Base-by-base conservation (phyloP, 2,797 vertebrate genomes). In the Anniella stebbinsi region DNA sequence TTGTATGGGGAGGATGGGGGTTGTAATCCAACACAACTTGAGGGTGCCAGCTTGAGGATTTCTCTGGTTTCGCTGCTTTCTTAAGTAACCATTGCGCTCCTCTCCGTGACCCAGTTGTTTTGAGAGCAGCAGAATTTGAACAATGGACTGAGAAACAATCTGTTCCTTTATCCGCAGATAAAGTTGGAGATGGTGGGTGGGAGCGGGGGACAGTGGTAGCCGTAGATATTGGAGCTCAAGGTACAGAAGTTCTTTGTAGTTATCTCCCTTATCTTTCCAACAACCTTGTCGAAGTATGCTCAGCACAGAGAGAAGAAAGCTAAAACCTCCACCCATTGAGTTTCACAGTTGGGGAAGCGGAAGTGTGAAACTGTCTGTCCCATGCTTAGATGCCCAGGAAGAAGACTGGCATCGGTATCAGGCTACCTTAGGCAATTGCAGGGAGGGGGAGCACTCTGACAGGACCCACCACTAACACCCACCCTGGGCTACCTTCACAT, bases 141-240 rank as follows among this genome's bases (percentile, higher is more conserved):
- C 4, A 36, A 38, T 38, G 11, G 25, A 57, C 25, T 48, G n/a
- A 38, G n/a, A 33, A 67, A 45, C 41, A 25, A 0, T 41, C 54
- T 57, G 25, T 66, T 89, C 80, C 80, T 30, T 77, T 36, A 38
- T 84, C 41, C n/a, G 17, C 30, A 25, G 45, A 84, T 89, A 80
- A 88, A 25, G 21, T 4, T 48, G 41, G 51, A 12, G 45, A 69
- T 4, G 28, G n/a, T 30, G 38, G 38, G 18, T 36, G 9, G 17
- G 5, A 6, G 21, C 2, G 51, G 33, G 57, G 17, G 60, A 21
- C 8, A 10, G 38, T 13, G 33, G 7, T n/a, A 23, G 33, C 45
- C 5, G 1, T n/a, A 33, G 76, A 48, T 51, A 3, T 82, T 75
- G 18, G 0, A 33, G 3, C 25, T 6, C 41, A 51, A 38, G 11